These are phyloP conservation scores for Meriones unguiculatus DNA, from an alignment of 2,113 vertebrate genomes.

Conservation along the genomic window DNA sequence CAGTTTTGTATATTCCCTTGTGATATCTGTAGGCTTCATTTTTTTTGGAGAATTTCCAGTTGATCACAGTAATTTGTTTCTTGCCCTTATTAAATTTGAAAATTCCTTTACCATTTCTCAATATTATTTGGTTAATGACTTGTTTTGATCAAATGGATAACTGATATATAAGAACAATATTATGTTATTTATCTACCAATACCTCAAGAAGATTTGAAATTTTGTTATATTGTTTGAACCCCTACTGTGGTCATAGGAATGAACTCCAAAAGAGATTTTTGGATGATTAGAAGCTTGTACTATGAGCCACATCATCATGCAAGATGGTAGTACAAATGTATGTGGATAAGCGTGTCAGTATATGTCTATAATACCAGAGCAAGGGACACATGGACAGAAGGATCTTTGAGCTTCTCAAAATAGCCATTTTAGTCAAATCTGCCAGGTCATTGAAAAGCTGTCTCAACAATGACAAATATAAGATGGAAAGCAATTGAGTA, in stretches of 20 bases:
- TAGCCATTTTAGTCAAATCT: background rate
- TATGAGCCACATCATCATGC: background rate
- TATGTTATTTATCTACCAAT: background rate
- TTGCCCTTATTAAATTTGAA: background rate
- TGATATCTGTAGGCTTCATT: background rate
- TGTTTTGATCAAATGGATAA: background rate
- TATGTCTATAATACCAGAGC: background rate
- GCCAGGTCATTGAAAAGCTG: background rate
- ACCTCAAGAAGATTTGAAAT: background rate
- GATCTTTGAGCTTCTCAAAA: background rate
- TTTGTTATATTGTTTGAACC: background rate
- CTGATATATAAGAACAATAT: background rate
- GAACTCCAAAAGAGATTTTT: rapidly evolving
- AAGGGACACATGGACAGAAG: background rate
- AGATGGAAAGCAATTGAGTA: too few relatives aligned
- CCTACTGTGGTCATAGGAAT: background rate
- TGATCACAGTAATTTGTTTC: background rate
- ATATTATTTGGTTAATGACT: background rate
- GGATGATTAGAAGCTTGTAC: background rate
- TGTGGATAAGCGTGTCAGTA: background rate
- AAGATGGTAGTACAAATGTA: background rate
- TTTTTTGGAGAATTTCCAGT: background rate
- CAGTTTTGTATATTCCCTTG: background rate
- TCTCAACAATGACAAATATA: background rate
- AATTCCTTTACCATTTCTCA: background rate